These are phyloP conservation scores for Phortica okadai DNA, from an alignment of 2,888 invertebrate genomes.

Conservation along the genomic window DNA sequence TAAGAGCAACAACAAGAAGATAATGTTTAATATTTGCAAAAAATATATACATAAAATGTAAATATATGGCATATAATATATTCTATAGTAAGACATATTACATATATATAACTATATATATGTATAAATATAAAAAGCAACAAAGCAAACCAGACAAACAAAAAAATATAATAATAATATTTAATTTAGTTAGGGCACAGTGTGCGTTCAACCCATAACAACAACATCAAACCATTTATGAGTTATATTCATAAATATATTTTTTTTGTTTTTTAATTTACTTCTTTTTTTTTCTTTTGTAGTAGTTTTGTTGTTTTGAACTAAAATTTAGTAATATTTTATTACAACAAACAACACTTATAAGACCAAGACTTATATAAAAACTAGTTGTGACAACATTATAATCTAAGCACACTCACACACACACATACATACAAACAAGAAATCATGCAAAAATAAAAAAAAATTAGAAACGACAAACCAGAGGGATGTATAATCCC, in stretches of 20 bases:
- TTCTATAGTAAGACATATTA: background rate
- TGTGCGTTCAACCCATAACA: no score
- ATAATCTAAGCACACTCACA: background rate
- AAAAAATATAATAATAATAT: conserved; percentile 32
- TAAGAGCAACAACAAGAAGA: no score
- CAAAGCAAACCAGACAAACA: conserved; percentile 33
- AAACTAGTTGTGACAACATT: background rate
- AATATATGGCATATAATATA: conserved; percentile 39
- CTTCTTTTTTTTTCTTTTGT: no score
- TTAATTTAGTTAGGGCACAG: conserved; percentile 33
- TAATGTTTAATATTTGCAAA: conserved; percentile 13
- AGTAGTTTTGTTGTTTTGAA: conserved; percentile 27
- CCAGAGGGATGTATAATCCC: background rate
- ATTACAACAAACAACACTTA: conserved; percentile 9
- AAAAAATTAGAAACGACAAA: background rate
- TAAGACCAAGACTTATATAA: conserved; percentile 32
- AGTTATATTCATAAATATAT: no score
- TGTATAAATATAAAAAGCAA: conserved; percentile 33
- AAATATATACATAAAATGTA: conserved; percentile 37
- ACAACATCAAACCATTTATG: no score
- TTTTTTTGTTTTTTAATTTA: no score
- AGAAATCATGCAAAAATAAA: background rate
- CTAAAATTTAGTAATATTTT: background rate
- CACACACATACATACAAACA: background rate
- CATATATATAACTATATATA: background rate